A percentile compares a stretch with the other conserved stretches of the same genome.
These are phyloP conservation scores for Calephelis nemesis DNA, from an alignment of 1,140 invertebrate species.

Conservation along the genomic window DNA sequence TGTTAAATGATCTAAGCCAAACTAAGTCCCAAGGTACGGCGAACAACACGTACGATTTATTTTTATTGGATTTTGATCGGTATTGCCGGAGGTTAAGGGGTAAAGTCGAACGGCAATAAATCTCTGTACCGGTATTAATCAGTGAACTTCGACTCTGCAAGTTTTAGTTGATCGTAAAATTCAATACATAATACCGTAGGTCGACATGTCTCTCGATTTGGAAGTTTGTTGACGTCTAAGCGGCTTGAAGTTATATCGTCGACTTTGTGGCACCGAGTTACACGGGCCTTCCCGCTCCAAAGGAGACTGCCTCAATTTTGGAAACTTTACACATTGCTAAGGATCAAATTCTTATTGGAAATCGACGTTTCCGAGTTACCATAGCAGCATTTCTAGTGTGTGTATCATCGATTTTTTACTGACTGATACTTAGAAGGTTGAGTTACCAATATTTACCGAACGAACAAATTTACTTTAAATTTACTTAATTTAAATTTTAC, in stretches of 20 bases:
- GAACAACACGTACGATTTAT: slow-evolving; percentile 23
- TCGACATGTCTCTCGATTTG: slow-evolving; percentile 9
- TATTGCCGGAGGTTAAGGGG: neutral
- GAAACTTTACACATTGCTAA: neutral
- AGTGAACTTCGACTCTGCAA: slow-evolving; percentile 8
- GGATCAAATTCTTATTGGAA: neutral
- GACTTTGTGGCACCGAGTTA: slow-evolving; percentile 7
- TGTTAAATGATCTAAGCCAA: slow-evolving; percentile 35
- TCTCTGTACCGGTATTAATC: slow-evolving; percentile 8
- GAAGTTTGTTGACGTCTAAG: slow-evolving; percentile 14
- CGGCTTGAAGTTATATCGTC: slow-evolving; percentile 4
- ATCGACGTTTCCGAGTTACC: neutral
- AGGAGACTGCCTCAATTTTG: neutral
- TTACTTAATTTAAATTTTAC: too few species aligned
- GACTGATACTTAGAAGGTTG: too few species aligned
- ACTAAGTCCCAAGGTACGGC: slow-evolving; percentile 26
- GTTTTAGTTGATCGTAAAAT: slow-evolving; percentile 15
- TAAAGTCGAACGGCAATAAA: slow-evolving; percentile 3
- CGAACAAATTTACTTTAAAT: too few species aligned
- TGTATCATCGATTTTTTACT: too few species aligned
- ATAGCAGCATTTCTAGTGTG: too few species aligned
- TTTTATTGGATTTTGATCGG: slow-evolving; percentile 11
- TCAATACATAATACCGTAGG: slow-evolving; percentile 10
- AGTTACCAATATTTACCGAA: too few species aligned
- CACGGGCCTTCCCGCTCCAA: neutral